These are phyloP conservation scores for Protomyctophum bolini DNA, from an alignment of 2,113 vertebrate species.

Conservation along the genomic window DNA sequence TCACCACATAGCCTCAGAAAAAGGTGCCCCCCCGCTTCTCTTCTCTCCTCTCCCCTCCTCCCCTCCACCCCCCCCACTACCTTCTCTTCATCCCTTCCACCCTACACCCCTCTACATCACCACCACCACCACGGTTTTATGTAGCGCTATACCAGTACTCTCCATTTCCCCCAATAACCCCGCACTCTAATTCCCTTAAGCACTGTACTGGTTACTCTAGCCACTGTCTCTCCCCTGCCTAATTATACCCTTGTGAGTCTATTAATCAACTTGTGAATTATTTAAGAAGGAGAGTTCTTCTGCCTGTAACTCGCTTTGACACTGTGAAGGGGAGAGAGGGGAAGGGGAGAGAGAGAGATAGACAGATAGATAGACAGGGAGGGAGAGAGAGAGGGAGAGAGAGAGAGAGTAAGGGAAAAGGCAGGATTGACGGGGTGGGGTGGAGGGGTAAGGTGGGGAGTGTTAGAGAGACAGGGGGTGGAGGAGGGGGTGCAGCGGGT, in stretches of 20 bases:
- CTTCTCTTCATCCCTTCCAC: slow-evolving; percentile 61
- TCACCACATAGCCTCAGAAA: slow-evolving; percentile 80
- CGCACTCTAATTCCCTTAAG: slow-evolving; percentile 94
- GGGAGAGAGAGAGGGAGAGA: neutral
- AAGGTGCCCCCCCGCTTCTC: slow-evolving; percentile 82
- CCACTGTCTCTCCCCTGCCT: slow-evolving; percentile 95
- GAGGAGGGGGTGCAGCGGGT: neutral
- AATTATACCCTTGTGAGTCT: slow-evolving; percentile 99
- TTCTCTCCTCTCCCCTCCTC: slow-evolving; percentile 23
- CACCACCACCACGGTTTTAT: slow-evolving; percentile 70
- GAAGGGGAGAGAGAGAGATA: slow-evolving; percentile 54
- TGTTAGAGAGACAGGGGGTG: neutral
- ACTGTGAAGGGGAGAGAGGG: slow-evolving; percentile 70
- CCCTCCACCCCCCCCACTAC: slow-evolving; percentile 35
- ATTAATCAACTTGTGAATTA: slow-evolving; percentile 99
- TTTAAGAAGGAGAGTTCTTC: slow-evolving; percentile 91
- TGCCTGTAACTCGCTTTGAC: slow-evolving; percentile 93
- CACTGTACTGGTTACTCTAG: slow-evolving; percentile 93
- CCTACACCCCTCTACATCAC: slow-evolving; percentile 72
- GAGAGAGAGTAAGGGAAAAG: neutral
- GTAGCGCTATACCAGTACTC: slow-evolving; percentile 70
- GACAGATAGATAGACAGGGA: slow-evolving; percentile 14
- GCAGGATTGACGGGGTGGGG: slow-evolving; percentile 35
- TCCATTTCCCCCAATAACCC: slow-evolving; percentile 83
- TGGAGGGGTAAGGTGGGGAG: neutral